Evolutionary conservation across 1,140 invertebrate species (phyloP).

Genomic region (Cardiocondyla obscurior): DNA sequence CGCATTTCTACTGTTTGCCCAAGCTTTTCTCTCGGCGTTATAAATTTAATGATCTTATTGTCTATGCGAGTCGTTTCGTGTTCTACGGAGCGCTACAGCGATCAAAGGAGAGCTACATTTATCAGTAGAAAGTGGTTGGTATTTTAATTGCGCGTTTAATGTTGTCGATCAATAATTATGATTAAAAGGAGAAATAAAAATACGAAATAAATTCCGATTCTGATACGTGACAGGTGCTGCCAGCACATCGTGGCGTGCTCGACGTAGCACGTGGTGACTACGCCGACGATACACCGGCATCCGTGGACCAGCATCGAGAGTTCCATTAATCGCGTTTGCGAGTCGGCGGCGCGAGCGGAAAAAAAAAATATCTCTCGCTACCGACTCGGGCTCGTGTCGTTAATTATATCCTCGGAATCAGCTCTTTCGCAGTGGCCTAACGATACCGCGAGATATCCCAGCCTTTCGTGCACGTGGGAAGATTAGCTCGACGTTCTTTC

Average conservation of each 20-base stretch:
- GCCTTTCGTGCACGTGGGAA: constrained; percentile 14
- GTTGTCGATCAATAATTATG: not conserved
- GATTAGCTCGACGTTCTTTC: constrained; percentile 21
- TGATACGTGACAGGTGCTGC: constrained; percentile 45
- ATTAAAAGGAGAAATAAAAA: not conserved
- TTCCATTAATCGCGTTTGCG: constrained; percentile 66
- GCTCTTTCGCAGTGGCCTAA: constrained; percentile 26
- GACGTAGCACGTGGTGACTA: constrained; percentile 19
- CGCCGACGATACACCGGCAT: constrained; percentile 33
- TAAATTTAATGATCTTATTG: constrained; percentile 36
- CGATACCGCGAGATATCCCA: constrained; percentile 31
- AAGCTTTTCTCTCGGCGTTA: not conserved
- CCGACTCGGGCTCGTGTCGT: constrained; percentile 20
- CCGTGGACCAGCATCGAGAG: constrained; percentile 27
- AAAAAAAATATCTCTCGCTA: constrained; percentile 54
- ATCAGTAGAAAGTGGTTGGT: not conserved
- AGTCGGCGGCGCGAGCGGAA: constrained; percentile 16
- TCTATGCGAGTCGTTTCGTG: not conserved
- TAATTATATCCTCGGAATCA: constrained; percentile 41
- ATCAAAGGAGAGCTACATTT: not conserved
- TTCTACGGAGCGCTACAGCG: not conserved
- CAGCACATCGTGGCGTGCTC: not conserved
- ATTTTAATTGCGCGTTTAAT: not conserved
- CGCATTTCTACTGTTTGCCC: constrained; percentile 5
- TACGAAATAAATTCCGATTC: constrained; percentile 38